Percentiles rank a stretch among this genome's conserved stretches.
Evolutionary conservation across 2,113 vertebrate species (phyloP).

Genomic region (Salvelinus namaycush): DNA sequence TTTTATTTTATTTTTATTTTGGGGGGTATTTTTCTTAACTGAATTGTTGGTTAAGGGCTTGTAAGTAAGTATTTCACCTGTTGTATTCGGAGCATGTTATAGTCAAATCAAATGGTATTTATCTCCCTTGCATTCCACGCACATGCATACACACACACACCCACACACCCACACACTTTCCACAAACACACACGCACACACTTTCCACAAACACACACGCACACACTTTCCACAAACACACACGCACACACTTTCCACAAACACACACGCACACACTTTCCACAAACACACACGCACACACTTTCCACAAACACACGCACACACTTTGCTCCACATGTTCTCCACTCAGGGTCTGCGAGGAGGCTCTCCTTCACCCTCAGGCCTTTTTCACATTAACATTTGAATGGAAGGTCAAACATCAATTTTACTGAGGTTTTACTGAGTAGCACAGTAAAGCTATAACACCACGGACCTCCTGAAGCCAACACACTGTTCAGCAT

Average conservation of each 20-base stretch:
- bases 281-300: slow-evolving; percentile 7
- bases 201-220: not conserved
- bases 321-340: not conserved
- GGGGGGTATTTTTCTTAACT: too few species aligned
- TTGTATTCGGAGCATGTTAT: too few species aligned
- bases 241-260: not conserved
- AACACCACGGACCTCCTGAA: slow-evolving; percentile 17
- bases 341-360: too few species aligned
- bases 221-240: not conserved
- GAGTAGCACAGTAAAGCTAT: slow-evolving; percentile 27
- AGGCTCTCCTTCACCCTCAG: slow-evolving; percentile 21
- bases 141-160: not conserved
- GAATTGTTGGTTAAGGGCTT: too few species aligned
- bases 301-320: too few species aligned
- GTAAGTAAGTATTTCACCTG: too few species aligned
- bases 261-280: too few species aligned
- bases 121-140: not conserved
- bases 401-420: slow-evolving; percentile 42
- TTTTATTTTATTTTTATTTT: too few species aligned
- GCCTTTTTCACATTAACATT: slow-evolving; percentile 44
- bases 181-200: not conserved
- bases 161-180: slow-evolving; percentile 1
- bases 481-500: not conserved
- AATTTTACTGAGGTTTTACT: too few species aligned
- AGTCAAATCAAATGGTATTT: too few species aligned